These are phyloP conservation scores for Monomorium pharaonis DNA, from an alignment of 1,140 invertebrate species.

Conservation along the genomic window DNA sequence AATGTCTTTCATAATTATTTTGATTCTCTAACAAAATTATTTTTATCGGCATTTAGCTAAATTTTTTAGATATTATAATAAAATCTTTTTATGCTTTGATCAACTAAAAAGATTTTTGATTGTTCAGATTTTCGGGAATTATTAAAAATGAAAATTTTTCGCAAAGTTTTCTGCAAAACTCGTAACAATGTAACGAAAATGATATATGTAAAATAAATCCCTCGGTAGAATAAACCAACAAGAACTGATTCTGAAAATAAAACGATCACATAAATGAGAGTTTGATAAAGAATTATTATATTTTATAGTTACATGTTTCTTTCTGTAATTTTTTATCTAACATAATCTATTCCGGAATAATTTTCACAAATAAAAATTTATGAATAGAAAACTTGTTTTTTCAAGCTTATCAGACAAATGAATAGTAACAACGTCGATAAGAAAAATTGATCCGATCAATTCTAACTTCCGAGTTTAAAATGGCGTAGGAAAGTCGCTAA, in stretches of 20 bases:
- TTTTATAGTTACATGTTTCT: neutral
- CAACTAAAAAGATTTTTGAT: neutral
- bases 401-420: neutral
- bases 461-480: neutral
- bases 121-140: neutral
- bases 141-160: neutral
- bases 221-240: neutral
- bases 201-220: neutral
- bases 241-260: neutral
- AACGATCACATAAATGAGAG: neutral
- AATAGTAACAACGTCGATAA: neutral
- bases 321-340: neutral
- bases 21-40: too few species aligned
- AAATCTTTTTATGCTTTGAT: neutral
- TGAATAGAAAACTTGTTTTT: neutral
- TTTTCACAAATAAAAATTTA: neutral
- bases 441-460: neutral
- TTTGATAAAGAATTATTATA: neutral
- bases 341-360: neutral
- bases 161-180: neutral
- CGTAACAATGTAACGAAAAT: neutral
- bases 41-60: too few species aligned
- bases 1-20: too few species aligned
- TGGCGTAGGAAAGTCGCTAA: neutral
- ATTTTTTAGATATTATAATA: too few species aligned